Evolutionary conservation across 2,797 vertebrate species (phyloP), one percentile per base, ranked within the genome.

Genomic region (Microctenopoma stevenorrisi): DNA sequence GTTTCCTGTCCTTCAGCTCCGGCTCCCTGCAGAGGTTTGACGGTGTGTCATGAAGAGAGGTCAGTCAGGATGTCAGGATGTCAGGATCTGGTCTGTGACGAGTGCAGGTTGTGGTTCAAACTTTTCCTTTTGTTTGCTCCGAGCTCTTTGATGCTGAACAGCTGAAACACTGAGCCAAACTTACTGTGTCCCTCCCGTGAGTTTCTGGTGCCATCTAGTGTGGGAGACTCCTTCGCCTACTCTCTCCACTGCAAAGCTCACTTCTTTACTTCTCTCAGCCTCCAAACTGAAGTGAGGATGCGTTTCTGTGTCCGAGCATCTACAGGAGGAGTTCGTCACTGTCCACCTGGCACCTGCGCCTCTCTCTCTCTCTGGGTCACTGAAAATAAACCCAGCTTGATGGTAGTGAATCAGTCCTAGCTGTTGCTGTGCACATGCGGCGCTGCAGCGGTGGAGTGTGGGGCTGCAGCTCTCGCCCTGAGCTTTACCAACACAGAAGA

Each of bases 201-300:
- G 73, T 75, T 85, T 58, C 65, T 85, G 54, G 70, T 79, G 91
- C 89, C 92, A 90, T 83, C 91, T 91, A 88, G 88, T 89, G 92
- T 68, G 46, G 55, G 55, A 55, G 26, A 1, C 33, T 13, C 10
- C 11, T 44, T 64, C 44, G n/a, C 35, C 37, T 49, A 30, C 2
- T 33, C 26, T 28, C 35, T 43, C 11, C 22, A 7, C 4, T 56
- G 40, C 65, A 58, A 30, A 42, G 30, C 53, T 74, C 53, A 15
- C 15, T n/a, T 22, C 13, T 26, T 22, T 2, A 11, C 25, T 78
- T 71, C 35, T 63, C 16, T 35, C 37, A 33, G 48, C 26, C 26
- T 57, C 12, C 3, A 33, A 22, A 65, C 22, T 22, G 22, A 22
- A 22, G 22, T 22, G 22, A 22, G 22, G 22, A 22, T 22, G 22